Percentiles rank a stretch among this genome's conserved stretches.
These are phyloP conservation scores for Fragum fragum DNA, from an alignment of 2,888 invertebrate species.

Conservation along the genomic window DNA sequence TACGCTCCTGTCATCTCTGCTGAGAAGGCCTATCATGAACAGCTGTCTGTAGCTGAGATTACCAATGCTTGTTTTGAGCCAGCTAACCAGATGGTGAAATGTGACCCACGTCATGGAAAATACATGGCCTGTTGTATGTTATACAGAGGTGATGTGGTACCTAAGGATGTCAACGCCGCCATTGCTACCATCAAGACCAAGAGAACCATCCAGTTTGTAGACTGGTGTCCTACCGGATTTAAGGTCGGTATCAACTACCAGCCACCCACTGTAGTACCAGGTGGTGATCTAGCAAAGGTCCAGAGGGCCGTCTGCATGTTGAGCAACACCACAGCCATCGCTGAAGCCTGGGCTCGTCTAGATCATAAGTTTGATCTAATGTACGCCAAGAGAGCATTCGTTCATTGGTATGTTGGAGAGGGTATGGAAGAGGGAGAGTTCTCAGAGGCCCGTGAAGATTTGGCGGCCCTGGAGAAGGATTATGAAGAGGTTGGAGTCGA, in stretches of 20 bases:
- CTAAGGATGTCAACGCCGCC: conserved; percentile 85
- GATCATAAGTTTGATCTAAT: conserved; percentile 79
- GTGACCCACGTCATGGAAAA: conserved; percentile 87
- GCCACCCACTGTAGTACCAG: conserved; percentile 90
- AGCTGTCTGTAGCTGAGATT: conserved; percentile 86
- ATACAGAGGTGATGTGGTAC: conserved; percentile 92
- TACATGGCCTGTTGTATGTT: conserved; percentile 98
- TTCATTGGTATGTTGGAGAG: conserved; percentile 75
- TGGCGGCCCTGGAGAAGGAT: conserved; percentile 81
- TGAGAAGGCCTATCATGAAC: conserved; percentile 96
- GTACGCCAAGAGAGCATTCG: conserved; percentile 76
- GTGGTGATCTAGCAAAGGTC: conserved; percentile 83
- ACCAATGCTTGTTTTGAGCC: conserved; percentile 93
- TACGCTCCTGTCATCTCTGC: conserved; percentile 97
- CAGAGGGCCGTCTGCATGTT: conserved; percentile 93
- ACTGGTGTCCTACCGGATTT: conserved; percentile 85
- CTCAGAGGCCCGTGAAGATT: conserved; percentile 80
- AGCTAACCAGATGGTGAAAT: conserved; percentile 96
- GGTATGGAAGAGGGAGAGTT: conserved; percentile 80
- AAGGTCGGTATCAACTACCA: conserved; percentile 95
- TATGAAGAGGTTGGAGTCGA: conserved; percentile 72
- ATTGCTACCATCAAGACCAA: conserved; percentile 94
- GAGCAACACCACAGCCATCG: conserved; percentile 96
- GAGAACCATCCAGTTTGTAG: conserved; percentile 90
- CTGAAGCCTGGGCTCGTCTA: conserved; percentile 94